A percentile compares a stretch with the other conserved stretches of the same genome.
phyloP scores from a whole-genome alignment of 2,888 invertebrate genomes.

The Drosophila seclusa region DNA sequence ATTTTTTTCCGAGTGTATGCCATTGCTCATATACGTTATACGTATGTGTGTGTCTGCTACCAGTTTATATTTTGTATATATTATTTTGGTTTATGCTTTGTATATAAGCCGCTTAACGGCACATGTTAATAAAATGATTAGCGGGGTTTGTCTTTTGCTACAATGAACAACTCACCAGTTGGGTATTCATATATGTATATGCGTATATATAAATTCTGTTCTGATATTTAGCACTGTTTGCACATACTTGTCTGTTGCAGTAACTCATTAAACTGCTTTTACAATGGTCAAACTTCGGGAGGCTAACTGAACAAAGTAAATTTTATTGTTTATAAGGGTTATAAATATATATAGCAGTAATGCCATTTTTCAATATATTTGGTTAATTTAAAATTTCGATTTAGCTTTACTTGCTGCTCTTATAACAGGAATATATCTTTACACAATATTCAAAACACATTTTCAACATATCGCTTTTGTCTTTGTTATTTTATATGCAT shows the following conservation, averaged over 20 bases:
- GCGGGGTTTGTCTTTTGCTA: constrained; percentile 5
- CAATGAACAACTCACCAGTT: background rate
- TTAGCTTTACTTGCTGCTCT: background rate
- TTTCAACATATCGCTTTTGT: background rate
- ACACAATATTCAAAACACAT: background rate
- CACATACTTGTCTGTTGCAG: background rate
- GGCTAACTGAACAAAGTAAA: background rate
- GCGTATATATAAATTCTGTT: background rate
- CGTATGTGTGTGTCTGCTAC: constrained; percentile 7
- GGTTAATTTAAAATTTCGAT: background rate
- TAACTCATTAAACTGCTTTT: background rate
- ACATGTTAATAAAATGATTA: constrained; percentile 76
- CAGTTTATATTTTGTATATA: constrained; percentile 36
- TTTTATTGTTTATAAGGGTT: background rate
- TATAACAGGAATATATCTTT: background rate
- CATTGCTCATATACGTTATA: constrained; percentile 6
- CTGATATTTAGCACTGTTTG: background rate
- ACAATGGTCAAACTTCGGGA: background rate
- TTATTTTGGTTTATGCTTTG: constrained; percentile 23
- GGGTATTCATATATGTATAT: background rate
- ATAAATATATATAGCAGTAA: background rate
- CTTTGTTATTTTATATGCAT: no score
- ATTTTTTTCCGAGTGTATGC: background rate
- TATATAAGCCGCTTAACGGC: constrained; percentile 72
- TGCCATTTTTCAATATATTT: background rate